A percentile compares a stretch with the other conserved stretches of the same genome.
These are phyloP conservation scores for Eupithecia subfuscata DNA, from an alignment of 2,888 invertebrate genomes.

Conservation along the genomic window DNA sequence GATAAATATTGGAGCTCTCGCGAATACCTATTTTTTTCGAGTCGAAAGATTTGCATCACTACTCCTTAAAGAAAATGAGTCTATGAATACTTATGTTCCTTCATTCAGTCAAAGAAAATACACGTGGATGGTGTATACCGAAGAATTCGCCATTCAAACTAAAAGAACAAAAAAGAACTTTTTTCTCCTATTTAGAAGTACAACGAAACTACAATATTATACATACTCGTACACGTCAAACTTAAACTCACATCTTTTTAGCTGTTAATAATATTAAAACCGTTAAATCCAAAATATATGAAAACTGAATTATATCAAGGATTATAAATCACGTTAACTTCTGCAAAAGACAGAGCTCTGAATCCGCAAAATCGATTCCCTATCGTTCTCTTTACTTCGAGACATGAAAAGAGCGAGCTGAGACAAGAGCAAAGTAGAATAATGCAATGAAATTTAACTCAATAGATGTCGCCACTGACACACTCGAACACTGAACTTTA, in stretches of 20 bases:
- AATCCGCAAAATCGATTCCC: conserved; percentile 2
- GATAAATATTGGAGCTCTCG: too few relatives aligned
- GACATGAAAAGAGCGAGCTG: background rate
- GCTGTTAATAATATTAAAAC: background rate
- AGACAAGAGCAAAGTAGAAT: background rate
- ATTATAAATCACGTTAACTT: background rate
- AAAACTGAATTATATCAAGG: background rate
- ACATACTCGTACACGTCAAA: too few relatives aligned
- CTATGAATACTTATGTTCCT: too few relatives aligned
- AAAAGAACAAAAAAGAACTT: too few relatives aligned
- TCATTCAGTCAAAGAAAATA: too few relatives aligned
- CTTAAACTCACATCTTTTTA: background rate
- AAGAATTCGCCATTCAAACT: too few relatives aligned
- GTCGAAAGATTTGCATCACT: too few relatives aligned
- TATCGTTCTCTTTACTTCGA: background rate
- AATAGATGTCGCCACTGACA: background rate
- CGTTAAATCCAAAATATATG: background rate
- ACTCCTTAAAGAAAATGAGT: too few relatives aligned
- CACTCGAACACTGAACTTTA: background rate
- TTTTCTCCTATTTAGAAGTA: too few relatives aligned
- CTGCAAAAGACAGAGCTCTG: background rate
- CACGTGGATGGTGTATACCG: too few relatives aligned
- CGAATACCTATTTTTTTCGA: too few relatives aligned
- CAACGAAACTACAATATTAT: too few relatives aligned
- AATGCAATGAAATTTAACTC: background rate